Percentiles rank a stretch among this genome's conserved stretches.
These are phyloP conservation scores for Zophobas atratus DNA, from an alignment of 1,140 invertebrate genomes.

Conservation along the genomic window DNA sequence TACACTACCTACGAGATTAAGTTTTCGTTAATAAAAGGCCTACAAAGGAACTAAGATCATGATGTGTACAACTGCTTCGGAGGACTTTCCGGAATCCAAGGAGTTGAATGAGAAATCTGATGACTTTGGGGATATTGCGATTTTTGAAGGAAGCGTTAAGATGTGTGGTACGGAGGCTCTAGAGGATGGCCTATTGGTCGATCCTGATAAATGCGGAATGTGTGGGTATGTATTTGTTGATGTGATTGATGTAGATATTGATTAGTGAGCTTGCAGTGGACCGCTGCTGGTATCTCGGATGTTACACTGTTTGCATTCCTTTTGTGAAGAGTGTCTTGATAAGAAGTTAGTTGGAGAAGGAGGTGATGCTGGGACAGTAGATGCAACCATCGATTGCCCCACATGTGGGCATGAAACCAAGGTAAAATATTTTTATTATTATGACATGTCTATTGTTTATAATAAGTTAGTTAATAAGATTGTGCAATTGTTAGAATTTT, in stretches of 20 bases:
- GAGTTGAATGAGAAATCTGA: slow-evolving; percentile 59
- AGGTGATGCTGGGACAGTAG: slow-evolving; percentile 74
- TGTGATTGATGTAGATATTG: not conserved
- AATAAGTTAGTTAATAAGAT: too few species aligned
- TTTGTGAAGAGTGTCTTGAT: slow-evolving; percentile 91
- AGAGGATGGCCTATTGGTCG: slow-evolving; percentile 66
- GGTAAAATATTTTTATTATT: slow-evolving; percentile 66
- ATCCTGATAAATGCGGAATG: slow-evolving; percentile 66
- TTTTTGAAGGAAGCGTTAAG: slow-evolving; percentile 65
- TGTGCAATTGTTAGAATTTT: too few species aligned
- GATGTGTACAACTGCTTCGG: slow-evolving; percentile 60
- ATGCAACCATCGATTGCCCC: slow-evolving; percentile 78
- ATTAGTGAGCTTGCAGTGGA: slow-evolving; percentile 69
- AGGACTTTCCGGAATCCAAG: slow-evolving; percentile 57
- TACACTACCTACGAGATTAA: slow-evolving; percentile 63
- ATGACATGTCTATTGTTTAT: too few species aligned
- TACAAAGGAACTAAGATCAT: slow-evolving; percentile 51
- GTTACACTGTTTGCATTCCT: slow-evolving; percentile 92
- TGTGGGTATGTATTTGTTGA: slow-evolving; percentile 62
- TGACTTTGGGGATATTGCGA: slow-evolving; percentile 62
- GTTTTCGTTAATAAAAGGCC: slow-evolving; percentile 61
- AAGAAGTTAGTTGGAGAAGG: slow-evolving; percentile 82
- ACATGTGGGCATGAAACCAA: slow-evolving; percentile 88
- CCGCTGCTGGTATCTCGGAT: slow-evolving; percentile 86
- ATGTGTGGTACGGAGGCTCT: slow-evolving; percentile 63